Evolutionary conservation across 2,888 invertebrate genomes (phyloP).

Genomic region (Pedicia rivosa): DNA sequence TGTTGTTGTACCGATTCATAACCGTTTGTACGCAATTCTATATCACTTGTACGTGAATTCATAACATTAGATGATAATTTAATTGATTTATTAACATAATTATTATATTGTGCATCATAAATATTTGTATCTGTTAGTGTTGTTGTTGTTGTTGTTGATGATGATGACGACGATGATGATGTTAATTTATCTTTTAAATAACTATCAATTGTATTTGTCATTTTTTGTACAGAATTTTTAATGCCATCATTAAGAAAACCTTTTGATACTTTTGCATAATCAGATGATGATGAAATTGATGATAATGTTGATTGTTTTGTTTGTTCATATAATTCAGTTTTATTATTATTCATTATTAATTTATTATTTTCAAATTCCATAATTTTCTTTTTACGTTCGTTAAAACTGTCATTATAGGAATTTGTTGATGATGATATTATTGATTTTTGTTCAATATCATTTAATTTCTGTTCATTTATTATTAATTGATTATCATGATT

Average conservation of each 20-base stretch:
- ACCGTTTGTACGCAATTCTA: constrained; percentile 7
- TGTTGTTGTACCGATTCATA: constrained; percentile 11
- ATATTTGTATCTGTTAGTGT: neutral
- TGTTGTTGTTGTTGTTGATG: no score
- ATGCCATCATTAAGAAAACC: constrained; percentile 18
- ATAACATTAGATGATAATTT: neutral
- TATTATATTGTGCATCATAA: neutral
- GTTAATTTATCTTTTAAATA: constrained; percentile 28
- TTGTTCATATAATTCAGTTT: constrained; percentile 26
- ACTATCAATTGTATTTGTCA: constrained; percentile 29
- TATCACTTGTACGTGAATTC: constrained; percentile 7
- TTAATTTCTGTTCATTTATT: no score
- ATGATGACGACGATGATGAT: no score
- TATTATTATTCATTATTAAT: constrained; percentile 21
- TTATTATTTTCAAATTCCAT: constrained; percentile 8
- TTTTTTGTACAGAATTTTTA: constrained; percentile 30
- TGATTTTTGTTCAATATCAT: constrained; percentile 31
- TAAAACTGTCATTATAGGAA: constrained; percentile 17
- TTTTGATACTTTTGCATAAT: neutral
- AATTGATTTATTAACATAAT: neutral
- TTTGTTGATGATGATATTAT: constrained; percentile 32
- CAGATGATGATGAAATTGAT: constrained; percentile 9
- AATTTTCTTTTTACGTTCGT: constrained; percentile 21
- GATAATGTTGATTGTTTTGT: constrained; percentile 5
- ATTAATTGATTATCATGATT: no score